Evolutionary conservation across 2,888 invertebrate species (phyloP).

Genomic region (Hylaea fasciaria): DNA sequence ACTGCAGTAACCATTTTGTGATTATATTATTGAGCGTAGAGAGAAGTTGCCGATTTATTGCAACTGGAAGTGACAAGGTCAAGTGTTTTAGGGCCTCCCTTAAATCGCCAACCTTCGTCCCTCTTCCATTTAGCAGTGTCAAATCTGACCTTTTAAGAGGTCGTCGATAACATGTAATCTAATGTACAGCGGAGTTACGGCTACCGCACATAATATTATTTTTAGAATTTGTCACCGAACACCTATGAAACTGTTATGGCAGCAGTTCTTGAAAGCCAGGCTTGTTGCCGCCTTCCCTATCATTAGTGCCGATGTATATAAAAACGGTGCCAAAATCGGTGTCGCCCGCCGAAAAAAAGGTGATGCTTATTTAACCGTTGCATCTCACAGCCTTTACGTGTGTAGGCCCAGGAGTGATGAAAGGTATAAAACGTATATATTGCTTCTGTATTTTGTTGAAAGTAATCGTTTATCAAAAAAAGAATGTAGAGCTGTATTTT

Average conservation of each 20-base stretch:
- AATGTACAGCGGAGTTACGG: slow-evolving; percentile 10
- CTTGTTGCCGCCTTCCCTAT: too few species aligned
- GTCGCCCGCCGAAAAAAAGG: too few species aligned
- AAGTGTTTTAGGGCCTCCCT: slow-evolving; percentile 28
- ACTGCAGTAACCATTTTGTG: slow-evolving; percentile 58
- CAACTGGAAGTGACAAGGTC: slow-evolving; percentile 44
- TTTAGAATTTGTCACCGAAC: too few species aligned
- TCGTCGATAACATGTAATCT: slow-evolving; percentile 16
- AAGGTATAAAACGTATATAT: too few species aligned
- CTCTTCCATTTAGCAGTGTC: slow-evolving; percentile 30
- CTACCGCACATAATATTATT: neutral
- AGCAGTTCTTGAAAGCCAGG: too few species aligned
- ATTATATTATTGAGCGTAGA: slow-evolving; percentile 51
- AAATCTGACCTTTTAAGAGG: slow-evolving; percentile 22
- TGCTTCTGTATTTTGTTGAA: too few species aligned
- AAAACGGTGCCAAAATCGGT: too few species aligned
- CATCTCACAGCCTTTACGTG: too few species aligned
- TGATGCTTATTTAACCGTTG: too few species aligned
- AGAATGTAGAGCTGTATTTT: neutral
- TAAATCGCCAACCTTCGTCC: slow-evolving; percentile 28
- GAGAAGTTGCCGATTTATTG: slow-evolving; percentile 30
- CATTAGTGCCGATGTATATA: too few species aligned
- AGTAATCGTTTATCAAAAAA: neutral
- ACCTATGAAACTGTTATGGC: too few species aligned
- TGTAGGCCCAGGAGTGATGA: too few species aligned